Percentiles rank a stretch among this genome's conserved stretches.
Conservation (phyloP, 2,888 invertebrate genomes). For the Drosophila paranaensis region DNA sequence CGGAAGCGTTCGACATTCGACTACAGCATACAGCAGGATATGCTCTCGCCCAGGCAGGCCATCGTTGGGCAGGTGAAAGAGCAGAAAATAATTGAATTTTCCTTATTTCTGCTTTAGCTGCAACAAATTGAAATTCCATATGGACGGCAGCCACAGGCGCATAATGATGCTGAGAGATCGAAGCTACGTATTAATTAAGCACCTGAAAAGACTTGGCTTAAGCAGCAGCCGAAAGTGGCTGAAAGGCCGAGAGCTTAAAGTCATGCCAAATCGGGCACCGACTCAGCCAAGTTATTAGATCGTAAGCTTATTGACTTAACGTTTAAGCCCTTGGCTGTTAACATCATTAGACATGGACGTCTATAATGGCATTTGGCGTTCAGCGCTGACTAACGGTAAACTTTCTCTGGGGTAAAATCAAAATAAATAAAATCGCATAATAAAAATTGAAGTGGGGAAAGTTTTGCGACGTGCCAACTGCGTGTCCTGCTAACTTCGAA, state of each 20-base stretch:
- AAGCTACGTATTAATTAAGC: conserved; percentile 52
- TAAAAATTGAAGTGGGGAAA: conserved; percentile 72
- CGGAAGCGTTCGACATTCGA: conserved; percentile 48
- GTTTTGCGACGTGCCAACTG: conserved; percentile 75
- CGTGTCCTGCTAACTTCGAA: conserved; percentile 50
- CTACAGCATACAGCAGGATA: conserved; percentile 24
- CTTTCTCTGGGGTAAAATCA: conserved; percentile 66
- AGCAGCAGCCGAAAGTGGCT: conserved; percentile 3
- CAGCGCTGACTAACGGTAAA: conserved; percentile 31
- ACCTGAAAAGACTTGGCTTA: conserved; percentile 13
- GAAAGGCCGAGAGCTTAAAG: conserved; percentile 4
- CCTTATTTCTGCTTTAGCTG: conserved; percentile 22
- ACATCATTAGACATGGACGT: conserved; percentile 68
- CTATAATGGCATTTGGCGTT: conserved; percentile 26
- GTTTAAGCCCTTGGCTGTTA: conserved; percentile 71
- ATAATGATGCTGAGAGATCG: conserved; percentile 1
- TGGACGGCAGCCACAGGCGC: conserved; percentile 22
- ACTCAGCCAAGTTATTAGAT: conserved; percentile 63
- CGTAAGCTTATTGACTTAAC: conserved; percentile 63
- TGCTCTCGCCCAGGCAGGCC: neutral
- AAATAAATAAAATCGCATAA: conserved; percentile 78
- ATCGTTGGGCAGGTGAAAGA: conserved; percentile 38
- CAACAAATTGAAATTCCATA: conserved; percentile 71
- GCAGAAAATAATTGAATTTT: conserved; percentile 73
- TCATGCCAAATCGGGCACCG: neutral